Percentiles rank a stretch among this genome's conserved stretches.
phyloP scores from a whole-genome alignment of 1,140 invertebrate genomes.

The Homarus americanus region DNA sequence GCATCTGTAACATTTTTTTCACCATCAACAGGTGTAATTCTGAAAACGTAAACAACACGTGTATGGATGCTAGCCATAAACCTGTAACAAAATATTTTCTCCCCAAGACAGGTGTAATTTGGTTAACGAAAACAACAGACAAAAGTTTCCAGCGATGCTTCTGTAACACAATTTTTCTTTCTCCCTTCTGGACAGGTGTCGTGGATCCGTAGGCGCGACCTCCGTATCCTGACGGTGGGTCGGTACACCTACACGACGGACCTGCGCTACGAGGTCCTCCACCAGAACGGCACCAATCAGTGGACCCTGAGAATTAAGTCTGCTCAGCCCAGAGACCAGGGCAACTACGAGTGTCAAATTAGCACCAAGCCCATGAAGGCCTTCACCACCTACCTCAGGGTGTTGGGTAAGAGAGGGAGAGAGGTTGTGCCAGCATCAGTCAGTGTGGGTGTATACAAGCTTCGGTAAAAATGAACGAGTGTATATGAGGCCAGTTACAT shows the following conservation, averaged over 20 bases:
- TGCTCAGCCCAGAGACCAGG: constrained; percentile 33
- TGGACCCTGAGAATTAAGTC: constrained; percentile 41
- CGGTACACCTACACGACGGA: constrained; percentile 49
- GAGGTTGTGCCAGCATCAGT: background rate
- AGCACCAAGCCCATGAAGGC: constrained; percentile 47
- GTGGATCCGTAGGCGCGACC: constrained; percentile 33
- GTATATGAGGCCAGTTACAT: too few species aligned
- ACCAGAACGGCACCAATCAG: constrained; percentile 51
- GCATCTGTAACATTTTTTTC: too few species aligned
- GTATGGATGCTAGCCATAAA: too few species aligned
- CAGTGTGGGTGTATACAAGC: too few species aligned
- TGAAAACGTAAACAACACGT: too few species aligned
- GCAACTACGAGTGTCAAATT: constrained; percentile 40
- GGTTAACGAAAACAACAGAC: background rate
- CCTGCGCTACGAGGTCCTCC: constrained; percentile 49
- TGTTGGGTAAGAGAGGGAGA: background rate
- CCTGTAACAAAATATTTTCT: too few species aligned
- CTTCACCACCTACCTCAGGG: constrained; percentile 39
- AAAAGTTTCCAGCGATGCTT: too few species aligned
- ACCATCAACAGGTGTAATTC: too few species aligned
- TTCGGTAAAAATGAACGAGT: too few species aligned
- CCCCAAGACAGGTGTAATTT: too few species aligned
- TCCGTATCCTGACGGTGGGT: constrained; percentile 41
- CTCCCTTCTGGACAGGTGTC: constrained; percentile 29
- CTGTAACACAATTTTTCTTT: background rate